A percentile compares a stretch with the other conserved stretches of the same genome.
Evolutionary conservation across 2,797 vertebrate genomes (phyloP).

Genomic region (Spea hammondii): DNA sequence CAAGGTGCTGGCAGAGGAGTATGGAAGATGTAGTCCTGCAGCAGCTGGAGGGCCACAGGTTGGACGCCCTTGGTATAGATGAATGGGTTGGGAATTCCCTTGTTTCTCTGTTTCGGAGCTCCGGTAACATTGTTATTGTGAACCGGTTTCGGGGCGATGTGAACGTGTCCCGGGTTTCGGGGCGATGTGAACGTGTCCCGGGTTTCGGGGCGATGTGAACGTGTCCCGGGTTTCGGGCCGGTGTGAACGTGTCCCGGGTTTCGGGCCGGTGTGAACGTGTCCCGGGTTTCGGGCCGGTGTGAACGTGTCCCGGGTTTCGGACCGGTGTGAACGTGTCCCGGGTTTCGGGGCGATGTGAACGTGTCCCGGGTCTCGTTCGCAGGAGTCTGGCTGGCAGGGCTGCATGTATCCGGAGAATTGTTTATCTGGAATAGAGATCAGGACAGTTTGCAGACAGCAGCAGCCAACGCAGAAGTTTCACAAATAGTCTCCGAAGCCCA

Average conservation of each 20-base stretch:
- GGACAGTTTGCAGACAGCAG: conserved; percentile 77
- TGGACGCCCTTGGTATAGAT: no score
- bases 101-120: no score
- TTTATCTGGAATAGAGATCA: conserved; percentile 94
- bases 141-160: no score
- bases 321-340: no score
- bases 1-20: no score
- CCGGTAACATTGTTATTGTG: no score
- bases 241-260: conserved; percentile 40
- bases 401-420: conserved; percentile 83
- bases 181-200: conserved; percentile 32
- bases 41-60: no score
- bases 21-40: no score
- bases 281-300: conserved; percentile 22
- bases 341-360: conserved; percentile 28
- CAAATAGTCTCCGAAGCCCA: conserved; percentile 66
- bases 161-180: no score
- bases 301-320: conserved; percentile 1
- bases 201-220: not conserved
- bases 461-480: conserved; percentile 69
- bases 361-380: conserved; percentile 23
- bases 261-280: not conserved
- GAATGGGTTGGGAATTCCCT: no score
- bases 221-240: no score
- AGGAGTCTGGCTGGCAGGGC: conserved; percentile 87